Percentiles rank a stretch among this genome's conserved stretches.
These are phyloP conservation scores for Falco peregrinus DNA, from an alignment of 2,797 vertebrate genomes.

Conservation along the genomic window DNA sequence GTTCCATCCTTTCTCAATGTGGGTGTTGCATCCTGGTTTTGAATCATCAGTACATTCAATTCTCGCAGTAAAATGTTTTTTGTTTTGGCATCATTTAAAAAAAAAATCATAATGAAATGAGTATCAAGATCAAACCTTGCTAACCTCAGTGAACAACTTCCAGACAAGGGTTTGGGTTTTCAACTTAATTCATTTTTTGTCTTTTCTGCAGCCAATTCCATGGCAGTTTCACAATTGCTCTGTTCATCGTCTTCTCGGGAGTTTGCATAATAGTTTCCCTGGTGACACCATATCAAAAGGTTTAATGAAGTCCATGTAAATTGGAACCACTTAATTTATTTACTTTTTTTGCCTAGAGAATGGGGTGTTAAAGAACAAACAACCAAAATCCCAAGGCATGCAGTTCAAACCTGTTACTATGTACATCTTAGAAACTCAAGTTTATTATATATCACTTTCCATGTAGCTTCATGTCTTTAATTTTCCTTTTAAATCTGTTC, in stretches of 20 bases:
- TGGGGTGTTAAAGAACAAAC: not conserved
- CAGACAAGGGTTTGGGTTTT: not conserved
- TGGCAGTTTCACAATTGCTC: not conserved
- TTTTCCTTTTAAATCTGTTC: slow-evolving; percentile 7
- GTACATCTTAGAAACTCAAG: not conserved
- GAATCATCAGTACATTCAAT: not conserved
- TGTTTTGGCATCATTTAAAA: not conserved
- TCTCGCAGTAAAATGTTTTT: not conserved
- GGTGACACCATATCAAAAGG: not conserved
- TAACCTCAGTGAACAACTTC: not conserved
- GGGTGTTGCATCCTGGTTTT: not conserved
- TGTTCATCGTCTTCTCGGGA: not conserved
- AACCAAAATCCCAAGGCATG: not conserved
- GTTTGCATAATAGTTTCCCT: not conserved
- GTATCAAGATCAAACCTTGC: not conserved
- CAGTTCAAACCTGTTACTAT: not conserved
- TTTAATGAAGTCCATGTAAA: not conserved
- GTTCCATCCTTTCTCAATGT: not conserved
- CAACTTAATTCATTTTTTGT: not conserved
- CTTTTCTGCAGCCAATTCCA: not conserved
- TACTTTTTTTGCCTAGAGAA: not conserved
- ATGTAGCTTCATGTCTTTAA: not conserved
- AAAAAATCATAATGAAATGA: not conserved
- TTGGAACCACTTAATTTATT: not conserved
- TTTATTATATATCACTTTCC: not conserved